These are phyloP conservation scores for Amphimedon queenslandica DNA, from an alignment of 37 sponge, comb jelly and placozoan species.

Conservation along the genomic window DNA sequence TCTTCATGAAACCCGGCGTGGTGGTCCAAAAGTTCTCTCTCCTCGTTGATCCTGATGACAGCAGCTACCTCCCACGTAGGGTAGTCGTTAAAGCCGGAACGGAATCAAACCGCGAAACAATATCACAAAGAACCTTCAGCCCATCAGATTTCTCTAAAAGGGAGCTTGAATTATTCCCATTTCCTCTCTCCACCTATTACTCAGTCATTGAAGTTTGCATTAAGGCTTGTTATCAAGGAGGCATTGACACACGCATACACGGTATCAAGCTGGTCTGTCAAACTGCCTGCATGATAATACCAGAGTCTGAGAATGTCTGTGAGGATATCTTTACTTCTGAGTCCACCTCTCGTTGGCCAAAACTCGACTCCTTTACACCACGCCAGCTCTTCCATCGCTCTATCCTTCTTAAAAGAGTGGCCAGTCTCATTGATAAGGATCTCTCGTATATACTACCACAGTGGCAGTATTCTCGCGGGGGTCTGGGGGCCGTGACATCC, in stretches of 20 bases:
- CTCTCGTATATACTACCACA: constrained; percentile 67
- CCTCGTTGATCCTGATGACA: constrained; percentile 75
- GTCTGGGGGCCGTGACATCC: constrained; percentile 11
- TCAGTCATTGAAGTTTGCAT: constrained; percentile 62
- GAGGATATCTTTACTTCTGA: constrained; percentile 45
- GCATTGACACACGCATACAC: constrained; percentile 73
- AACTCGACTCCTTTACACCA: constrained; percentile 57
- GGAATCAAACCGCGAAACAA: neutral
- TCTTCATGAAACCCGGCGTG: constrained; percentile 68
- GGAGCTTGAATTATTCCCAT: constrained; percentile 50
- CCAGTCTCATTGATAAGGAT: constrained; percentile 54
- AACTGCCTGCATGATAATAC: constrained; percentile 14
- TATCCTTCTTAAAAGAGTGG: constrained; percentile 49
- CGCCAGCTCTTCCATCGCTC: constrained; percentile 52
- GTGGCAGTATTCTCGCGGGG: constrained; percentile 12
- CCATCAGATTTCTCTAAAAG: constrained; percentile 42
- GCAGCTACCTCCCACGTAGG: constrained; percentile 62
- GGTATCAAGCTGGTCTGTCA: constrained; percentile 36
- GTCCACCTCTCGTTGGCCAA: constrained; percentile 58
- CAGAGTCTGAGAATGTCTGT: constrained; percentile 32
- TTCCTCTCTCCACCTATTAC: constrained; percentile 35
- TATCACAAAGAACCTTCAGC: constrained; percentile 26
- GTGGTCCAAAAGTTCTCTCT: constrained; percentile 60
- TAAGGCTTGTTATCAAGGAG: constrained; percentile 75
- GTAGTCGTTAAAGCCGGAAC: constrained; percentile 52